These are phyloP conservation scores for Rhabdornis inornatus DNA, from an alignment of 2,113 vertebrate genomes.

Conservation along the genomic window DNA sequence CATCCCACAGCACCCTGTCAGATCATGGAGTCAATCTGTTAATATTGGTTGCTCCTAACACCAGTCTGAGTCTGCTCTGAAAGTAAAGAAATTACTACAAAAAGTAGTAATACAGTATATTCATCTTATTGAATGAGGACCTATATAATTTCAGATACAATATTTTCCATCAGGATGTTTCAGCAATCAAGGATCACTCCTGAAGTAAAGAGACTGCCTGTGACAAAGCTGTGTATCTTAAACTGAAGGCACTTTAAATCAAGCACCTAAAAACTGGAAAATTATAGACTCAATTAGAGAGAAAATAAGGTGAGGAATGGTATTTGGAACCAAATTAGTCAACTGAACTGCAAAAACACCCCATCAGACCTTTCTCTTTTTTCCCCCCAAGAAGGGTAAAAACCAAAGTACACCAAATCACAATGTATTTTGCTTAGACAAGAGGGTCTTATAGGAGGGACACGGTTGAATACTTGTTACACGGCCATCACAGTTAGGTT, in stretches of 20 bases:
- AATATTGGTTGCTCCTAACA: neutral
- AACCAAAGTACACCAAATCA: neutral
- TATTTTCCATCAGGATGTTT: neutral
- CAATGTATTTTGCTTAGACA: neutral
- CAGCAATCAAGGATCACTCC: neutral
- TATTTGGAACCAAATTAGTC: neutral
- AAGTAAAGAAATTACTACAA: neutral
- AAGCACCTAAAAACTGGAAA: neutral
- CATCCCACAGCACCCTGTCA: neutral
- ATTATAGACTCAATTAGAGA: neutral
- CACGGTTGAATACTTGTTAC: neutral
- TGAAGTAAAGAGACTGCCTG: neutral
- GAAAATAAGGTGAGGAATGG: neutral
- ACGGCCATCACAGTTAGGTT: neutral
- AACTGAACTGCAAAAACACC: neutral
- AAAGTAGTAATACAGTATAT: neutral
- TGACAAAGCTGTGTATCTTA: neutral
- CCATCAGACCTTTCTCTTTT: neutral
- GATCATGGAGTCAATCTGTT: neutral
- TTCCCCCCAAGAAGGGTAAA: rapidly evolving
- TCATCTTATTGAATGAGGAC: neutral
- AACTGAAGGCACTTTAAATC: neutral
- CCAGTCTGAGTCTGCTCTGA: neutral
- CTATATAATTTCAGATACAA: neutral
- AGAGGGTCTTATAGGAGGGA: neutral